Percentiles rank a stretch among this genome's conserved stretches.
Conservation (phyloP, 1,140 invertebrate genomes). For the Caerostris darwini region DNA sequence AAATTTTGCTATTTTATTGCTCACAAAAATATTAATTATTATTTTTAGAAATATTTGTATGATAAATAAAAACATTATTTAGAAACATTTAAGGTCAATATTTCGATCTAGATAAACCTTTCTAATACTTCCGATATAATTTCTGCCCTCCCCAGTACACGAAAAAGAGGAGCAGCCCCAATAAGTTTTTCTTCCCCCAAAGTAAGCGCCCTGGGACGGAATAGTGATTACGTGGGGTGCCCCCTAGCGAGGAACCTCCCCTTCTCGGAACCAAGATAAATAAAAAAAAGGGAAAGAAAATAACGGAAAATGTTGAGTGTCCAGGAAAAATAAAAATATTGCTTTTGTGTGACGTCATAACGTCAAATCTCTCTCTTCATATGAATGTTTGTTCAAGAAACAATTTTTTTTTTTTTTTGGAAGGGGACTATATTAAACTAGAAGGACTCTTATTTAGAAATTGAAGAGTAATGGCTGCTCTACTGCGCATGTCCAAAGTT, state of each 20-base stretch:
- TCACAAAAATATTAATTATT: too few relatives aligned
- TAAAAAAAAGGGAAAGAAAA: neutral
- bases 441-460: neutral
- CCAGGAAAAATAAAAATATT: constrained; percentile 16
- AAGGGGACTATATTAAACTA: neutral
- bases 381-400: constrained; percentile 40
- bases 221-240: neutral
- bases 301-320: neutral
- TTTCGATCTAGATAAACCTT: neutral
- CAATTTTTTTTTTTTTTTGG: neutral
- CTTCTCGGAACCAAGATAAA: neutral
- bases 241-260: neutral
- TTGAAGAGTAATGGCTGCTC: neutral
- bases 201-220: neutral
- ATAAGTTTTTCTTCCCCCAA: neutral
- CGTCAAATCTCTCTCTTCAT: neutral
- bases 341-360: constrained; percentile 13
- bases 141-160: neutral
- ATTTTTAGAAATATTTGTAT: neutral
- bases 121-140: neutral
- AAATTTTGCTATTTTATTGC: too few relatives aligned
- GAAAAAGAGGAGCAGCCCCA: neutral
- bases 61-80: neutral
- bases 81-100: neutral
- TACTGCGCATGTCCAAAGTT: neutral